Base-by-base conservation (phyloP, 1,140 invertebrate genomes). In the Oscheius sp. region DNA sequence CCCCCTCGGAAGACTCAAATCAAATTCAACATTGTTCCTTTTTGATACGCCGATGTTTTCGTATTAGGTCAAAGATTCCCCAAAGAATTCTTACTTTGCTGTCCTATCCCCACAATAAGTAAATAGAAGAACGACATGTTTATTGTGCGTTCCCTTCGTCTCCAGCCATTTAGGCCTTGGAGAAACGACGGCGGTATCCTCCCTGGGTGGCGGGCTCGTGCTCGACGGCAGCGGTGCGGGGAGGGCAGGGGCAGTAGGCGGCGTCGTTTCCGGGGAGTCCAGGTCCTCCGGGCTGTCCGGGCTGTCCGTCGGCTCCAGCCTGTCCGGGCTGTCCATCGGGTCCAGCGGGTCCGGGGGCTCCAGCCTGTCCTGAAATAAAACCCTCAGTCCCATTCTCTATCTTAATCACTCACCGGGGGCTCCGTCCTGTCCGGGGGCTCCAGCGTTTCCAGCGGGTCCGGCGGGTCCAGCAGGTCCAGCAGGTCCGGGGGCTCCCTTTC, bases 231-330 rank as follows among this genome's bases (percentile, higher is more conserved):
- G 55, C 71, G 63, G 71, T 73, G 34, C 71, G 71, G 35, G 71
- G 49, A 55, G 71, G 71, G 71, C 71, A 73, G 36, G 71, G 63
- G 35, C 71, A 73, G 32, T 73, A 73, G 36, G 71, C 71, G 20
- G 71, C 62, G 26, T 73, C 71, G 55, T 59, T 32, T 66, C 71
- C 71, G 64, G 58, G 64, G 46, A 55, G 46, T 73, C 64, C 71
- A 35, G 64, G 64, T 20, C 36, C 46, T n/a, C 42, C 42, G 23
- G 42, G 42, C 1, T 63, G 61, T 36, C 61, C 36, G 31, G 49
- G 28, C n/a, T 13, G 10, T 55, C 15, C 32, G 64, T 78, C 59
- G 20, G 23, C 26, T 52, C 75, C 65, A 36, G 38, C n/a, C 20
- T n/a, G 20, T 73, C 68, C 75, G 42, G 26, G 63, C 7, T 23